Evolutionary conservation across 2,113 vertebrate genomes (phyloP), one percentile per base, ranked within the genome.

Genomic region (Lamprotornis superbus): DNA sequence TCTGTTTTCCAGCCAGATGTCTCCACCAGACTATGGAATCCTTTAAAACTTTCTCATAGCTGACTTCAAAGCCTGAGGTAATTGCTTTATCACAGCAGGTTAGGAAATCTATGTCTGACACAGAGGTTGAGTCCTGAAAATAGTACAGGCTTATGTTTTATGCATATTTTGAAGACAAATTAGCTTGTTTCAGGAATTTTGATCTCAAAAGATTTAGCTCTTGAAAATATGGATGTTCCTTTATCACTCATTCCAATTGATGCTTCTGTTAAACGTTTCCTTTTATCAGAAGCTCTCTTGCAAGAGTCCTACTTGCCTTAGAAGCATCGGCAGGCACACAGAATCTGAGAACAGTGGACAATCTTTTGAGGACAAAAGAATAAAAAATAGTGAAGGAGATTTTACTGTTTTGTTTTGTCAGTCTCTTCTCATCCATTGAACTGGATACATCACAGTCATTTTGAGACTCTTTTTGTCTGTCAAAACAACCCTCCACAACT

Each of bases 41-140:
- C 64, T 94, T 93, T 76, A 65, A 82, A 90, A 84, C 50, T 82
- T 91, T 57, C 40, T 92, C 75, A 37, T 47, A 85, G 42, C 44
- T 80, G 40, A 87, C 49, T 95, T 95, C 76, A 90, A 85, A 95
- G 57, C 50, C 49, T 88, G 9, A 89, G 77, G 56, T 96, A 92
- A 96, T 94, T 94, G 23, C 44, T 95, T 95, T 87, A 94, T 95
- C 80, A 87, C 77, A 94, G 79, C 42, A 87, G 85, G 93, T 87
- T 90, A 57, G 52, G 55, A 94, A 91, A 89, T 77, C 33, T 88
- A 44, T 70, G 49, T 94, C 75, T 91, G 57, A 90, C 70, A 87
- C 35, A 82, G 70, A 74, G 71, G 39, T 14, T 89, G 69, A 93
- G 65, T 85, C 74, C 67, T 78, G 76, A 90, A 93, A 95, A 63